phyloP scores from a whole-genome alignment of 1,140 invertebrate genomes.

The Nomia melanderi region DNA sequence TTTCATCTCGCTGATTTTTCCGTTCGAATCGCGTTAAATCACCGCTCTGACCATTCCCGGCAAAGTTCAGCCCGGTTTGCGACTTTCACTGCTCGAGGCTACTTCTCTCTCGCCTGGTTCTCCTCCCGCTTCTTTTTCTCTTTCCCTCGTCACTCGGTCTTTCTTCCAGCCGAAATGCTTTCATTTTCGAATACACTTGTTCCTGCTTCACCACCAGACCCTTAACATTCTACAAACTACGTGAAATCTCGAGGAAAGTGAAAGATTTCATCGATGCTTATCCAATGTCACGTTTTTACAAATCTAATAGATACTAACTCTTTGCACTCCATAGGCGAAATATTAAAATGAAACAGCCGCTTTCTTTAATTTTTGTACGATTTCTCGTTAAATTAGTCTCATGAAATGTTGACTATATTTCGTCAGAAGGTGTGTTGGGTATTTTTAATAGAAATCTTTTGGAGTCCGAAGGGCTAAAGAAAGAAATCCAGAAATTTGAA shows the following conservation, averaged over 20 bases:
- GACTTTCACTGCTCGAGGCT: slow-evolving; percentile 71
- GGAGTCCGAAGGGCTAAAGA: no score
- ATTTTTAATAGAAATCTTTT: no score
- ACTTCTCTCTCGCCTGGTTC: slow-evolving; percentile 31
- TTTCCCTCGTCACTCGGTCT: background rate
- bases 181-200: slow-evolving; percentile 30
- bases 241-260: background rate
- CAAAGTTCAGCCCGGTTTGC: slow-evolving; percentile 64
- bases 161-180: slow-evolving; percentile 10
- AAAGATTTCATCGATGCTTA: no score
- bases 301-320: no score
- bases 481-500: no score
- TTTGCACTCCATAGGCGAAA: no score
- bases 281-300: no score
- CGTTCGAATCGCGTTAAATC: slow-evolving; percentile 38
- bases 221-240: background rate
- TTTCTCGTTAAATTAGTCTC: no score
- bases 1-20: slow-evolving; percentile 46
- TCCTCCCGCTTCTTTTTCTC: slow-evolving; percentile 1
- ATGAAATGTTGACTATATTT: no score
- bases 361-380: no score
- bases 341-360: no score
- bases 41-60: slow-evolving; percentile 53
- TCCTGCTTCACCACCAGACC: background rate
- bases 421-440: no score